Percentiles rank a stretch among this genome's conserved stretches.
Evolutionary conservation across 2,797 vertebrate species (phyloP).

Genomic region (Coregonus ussuriensis): DNA sequence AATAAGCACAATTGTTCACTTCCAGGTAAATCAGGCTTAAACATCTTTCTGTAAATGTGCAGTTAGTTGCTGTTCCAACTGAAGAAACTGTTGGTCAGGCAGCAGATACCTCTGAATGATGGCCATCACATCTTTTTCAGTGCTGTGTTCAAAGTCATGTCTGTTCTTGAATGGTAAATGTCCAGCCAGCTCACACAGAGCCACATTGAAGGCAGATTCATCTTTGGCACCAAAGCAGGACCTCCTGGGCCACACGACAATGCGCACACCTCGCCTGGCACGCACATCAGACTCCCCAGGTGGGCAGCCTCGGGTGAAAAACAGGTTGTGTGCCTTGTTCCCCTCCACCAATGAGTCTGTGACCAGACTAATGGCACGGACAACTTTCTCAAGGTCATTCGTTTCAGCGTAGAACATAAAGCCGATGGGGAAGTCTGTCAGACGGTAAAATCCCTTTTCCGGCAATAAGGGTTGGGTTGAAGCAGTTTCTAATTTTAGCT

Average conservation of each 20-base stretch:
- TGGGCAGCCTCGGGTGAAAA: conserved; percentile 81
- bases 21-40: background rate
- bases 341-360: conserved; percentile 74
- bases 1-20: background rate
- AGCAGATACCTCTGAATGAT: conserved; percentile 75
- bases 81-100: conserved; percentile 63
- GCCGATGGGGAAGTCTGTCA: conserved; percentile 75
- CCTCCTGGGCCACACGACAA: conserved; percentile 83
- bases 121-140: conserved; percentile 74
- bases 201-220: conserved; percentile 81
- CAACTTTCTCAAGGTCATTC: conserved; percentile 50
- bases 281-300: conserved; percentile 48
- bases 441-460: conserved; percentile 61
- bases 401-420: conserved; percentile 83
- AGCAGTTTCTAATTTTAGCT: conserved; percentile 78
- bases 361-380: conserved; percentile 67
- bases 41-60: background rate
- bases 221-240: conserved; percentile 85
- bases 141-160: conserved; percentile 73
- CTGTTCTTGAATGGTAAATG: conserved; percentile 84
- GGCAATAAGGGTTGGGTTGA: conserved; percentile 70
- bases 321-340: conserved; percentile 87
- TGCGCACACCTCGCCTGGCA: conserved; percentile 76
- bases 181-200: conserved; percentile 92
- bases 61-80: conserved; percentile 12